Conservation (phyloP, 2,797 vertebrate genomes). For the Falco biarmicus region DNA sequence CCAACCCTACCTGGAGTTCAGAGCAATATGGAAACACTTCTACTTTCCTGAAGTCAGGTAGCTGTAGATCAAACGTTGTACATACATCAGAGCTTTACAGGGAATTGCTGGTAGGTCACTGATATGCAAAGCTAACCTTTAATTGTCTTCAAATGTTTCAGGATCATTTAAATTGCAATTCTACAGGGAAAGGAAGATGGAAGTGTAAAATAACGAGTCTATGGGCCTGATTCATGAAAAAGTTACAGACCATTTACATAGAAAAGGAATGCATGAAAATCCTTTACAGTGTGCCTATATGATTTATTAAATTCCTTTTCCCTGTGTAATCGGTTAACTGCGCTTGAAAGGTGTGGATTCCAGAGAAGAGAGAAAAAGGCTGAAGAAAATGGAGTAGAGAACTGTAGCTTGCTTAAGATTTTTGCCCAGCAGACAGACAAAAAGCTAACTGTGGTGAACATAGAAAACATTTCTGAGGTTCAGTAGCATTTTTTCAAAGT, state of each 20-base stretch:
- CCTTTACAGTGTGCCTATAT: constrained; percentile 48
- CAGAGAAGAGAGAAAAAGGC: constrained; percentile 40
- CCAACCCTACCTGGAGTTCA: background rate
- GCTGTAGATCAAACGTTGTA: constrained; percentile 34
- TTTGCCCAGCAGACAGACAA: constrained; percentile 1
- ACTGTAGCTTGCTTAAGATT: constrained; percentile 28
- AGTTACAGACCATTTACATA: constrained; percentile 65
- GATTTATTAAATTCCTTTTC: constrained; percentile 67
- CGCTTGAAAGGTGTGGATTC: constrained; percentile 50
- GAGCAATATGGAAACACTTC: constrained; percentile 25
- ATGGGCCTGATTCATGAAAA: constrained; percentile 45
- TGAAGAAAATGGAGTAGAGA: constrained; percentile 24
- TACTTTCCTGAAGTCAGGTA: constrained; percentile 13
- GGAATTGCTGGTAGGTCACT: constrained; percentile 35
- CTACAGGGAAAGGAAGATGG: background rate
- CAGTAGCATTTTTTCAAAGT: background rate
- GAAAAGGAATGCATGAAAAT: constrained; percentile 68
- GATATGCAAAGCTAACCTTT: constrained; percentile 64
- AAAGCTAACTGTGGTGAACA: background rate
- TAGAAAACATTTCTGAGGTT: background rate
- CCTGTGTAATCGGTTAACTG: constrained; percentile 47
- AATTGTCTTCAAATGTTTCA: constrained; percentile 64
- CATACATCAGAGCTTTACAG: constrained; percentile 28
- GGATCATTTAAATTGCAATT: constrained; percentile 68
- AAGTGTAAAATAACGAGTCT: constrained; percentile 40